Percentiles rank a stretch among this genome's conserved stretches.
Evolutionary conservation across 2,113 vertebrate genomes (phyloP).

Genomic region (Entelurus aequoreus): DNA sequence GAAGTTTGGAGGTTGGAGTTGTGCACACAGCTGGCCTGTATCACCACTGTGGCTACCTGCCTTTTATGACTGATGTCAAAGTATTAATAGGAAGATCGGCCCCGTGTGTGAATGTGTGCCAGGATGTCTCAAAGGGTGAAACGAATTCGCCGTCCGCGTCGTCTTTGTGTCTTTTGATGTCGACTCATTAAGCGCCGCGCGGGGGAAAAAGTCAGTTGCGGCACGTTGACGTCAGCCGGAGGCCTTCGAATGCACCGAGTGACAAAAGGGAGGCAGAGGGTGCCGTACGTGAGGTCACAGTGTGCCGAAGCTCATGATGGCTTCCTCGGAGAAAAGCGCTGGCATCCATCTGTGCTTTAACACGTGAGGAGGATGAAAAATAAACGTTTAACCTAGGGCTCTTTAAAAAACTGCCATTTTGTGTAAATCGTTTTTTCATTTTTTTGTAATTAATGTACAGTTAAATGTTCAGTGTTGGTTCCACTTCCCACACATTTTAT

Average conservation of each 20-base stretch:
- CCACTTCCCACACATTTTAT: no score
- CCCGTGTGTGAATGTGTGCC: constrained; percentile 29
- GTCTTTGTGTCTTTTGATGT: constrained; percentile 47
- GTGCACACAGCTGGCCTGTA: constrained; percentile 28
- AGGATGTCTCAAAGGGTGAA: constrained; percentile 45
- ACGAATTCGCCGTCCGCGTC: constrained; percentile 42
- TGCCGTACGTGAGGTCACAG: constrained; percentile 51
- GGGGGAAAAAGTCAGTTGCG: constrained; percentile 28
- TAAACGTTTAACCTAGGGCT: background rate
- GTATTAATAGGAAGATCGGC: constrained; percentile 47
- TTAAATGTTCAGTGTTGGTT: no score
- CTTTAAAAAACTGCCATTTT: no score
- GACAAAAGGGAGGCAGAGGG: constrained; percentile 46
- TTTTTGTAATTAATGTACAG: no score
- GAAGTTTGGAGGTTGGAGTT: constrained; percentile 41
- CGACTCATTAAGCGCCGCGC: constrained; percentile 50
- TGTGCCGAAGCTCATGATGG: constrained; percentile 20
- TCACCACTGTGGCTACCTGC: constrained; percentile 17
- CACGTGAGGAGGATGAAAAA: background rate
- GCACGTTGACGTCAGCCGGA: constrained; percentile 58
- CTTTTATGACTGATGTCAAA: constrained; percentile 41
- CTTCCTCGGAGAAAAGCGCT: constrained; percentile 11
- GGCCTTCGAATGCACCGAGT: constrained; percentile 53
- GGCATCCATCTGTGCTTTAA: constrained; percentile 9
- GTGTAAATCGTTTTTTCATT: no score